Evolutionary conservation across 2,888 invertebrate species (phyloP).

Genomic region (Mayetiola destructor): DNA sequence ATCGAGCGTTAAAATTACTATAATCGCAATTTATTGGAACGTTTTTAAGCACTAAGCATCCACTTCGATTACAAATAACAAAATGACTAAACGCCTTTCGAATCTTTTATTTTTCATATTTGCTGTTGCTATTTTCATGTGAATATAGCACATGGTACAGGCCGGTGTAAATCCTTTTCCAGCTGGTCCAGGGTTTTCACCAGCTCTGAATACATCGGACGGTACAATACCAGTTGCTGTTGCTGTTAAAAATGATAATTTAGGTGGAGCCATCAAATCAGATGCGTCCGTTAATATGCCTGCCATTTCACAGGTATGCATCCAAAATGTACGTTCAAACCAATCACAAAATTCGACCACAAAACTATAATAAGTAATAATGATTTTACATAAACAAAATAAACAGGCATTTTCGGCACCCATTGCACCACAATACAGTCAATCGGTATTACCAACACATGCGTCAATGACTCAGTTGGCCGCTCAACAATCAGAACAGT

Average conservation of each 20-base stretch:
- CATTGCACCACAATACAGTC: slow-evolving; percentile 18
- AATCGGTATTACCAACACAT: slow-evolving; percentile 18
- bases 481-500: not conserved
- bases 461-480: not conserved
- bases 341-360: too few relatives aligned
- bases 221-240: slow-evolving; percentile 28
- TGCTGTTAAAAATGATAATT: slow-evolving; percentile 23
- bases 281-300: slow-evolving; percentile 18
- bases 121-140: slow-evolving; percentile 18
- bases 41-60: too few relatives aligned
- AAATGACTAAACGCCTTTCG: too few relatives aligned
- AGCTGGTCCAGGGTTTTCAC: slow-evolving; percentile 32
- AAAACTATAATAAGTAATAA: too few relatives aligned
- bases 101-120: not conserved
- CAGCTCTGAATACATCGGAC: slow-evolving; percentile 26
- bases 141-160: slow-evolving; percentile 36
- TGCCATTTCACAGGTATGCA: slow-evolving; percentile 6
- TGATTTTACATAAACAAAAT: too few relatives aligned
- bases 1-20: too few relatives aligned
- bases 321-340: too few relatives aligned
- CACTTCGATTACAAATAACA: too few relatives aligned
- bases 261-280: slow-evolving; percentile 23
- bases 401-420: not conserved
- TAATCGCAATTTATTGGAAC: too few relatives aligned
- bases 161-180: slow-evolving; percentile 33